These are phyloP conservation scores for Triplophysa yarkandensis DNA, from an alignment of 2,797 vertebrate genomes.

Conservation along the genomic window DNA sequence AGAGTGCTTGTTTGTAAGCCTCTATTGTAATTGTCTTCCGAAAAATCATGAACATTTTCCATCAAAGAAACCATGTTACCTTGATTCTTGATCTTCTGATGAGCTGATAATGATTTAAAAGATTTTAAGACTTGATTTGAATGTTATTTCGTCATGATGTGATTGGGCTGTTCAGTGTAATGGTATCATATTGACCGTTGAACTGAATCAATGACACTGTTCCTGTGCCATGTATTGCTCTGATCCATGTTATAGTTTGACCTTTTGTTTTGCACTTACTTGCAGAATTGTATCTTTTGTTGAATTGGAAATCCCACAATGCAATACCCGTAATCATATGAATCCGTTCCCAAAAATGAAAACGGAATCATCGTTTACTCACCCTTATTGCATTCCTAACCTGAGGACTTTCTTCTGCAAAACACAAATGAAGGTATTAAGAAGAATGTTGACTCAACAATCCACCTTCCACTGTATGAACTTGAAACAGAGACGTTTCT, in stretches of 20 bases:
- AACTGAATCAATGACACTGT: constrained; percentile 28
- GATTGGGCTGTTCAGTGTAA: constrained; percentile 44
- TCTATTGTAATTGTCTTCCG: not conserved
- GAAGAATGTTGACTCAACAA: too few relatives aligned
- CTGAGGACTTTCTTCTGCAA: too few relatives aligned
- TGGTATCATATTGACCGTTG: constrained; percentile 34
- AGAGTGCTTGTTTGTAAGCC: not conserved
- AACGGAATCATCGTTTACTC: too few relatives aligned
- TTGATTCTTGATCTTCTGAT: constrained; percentile 13
- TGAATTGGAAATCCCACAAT: not conserved
- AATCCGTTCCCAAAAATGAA: too few relatives aligned
- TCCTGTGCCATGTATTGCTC: constrained; percentile 8
- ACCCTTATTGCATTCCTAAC: too few relatives aligned
- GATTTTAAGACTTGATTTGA: constrained; percentile 29
- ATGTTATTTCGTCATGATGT: constrained; percentile 25
- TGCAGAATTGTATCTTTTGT: not conserved
- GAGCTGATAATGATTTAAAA: constrained; percentile 65
- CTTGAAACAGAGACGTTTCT: too few relatives aligned
- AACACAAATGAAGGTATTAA: too few relatives aligned
- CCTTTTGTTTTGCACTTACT: constrained; percentile 35
- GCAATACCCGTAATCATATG: not conserved
- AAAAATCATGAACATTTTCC: not conserved
- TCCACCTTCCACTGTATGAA: too few relatives aligned
- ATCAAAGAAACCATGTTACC: constrained; percentile 22
- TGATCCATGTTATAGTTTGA: constrained; percentile 16